These are phyloP conservation scores for Anguilla japonica DNA, from an alignment of 2,113 vertebrate genomes.

Conservation along the genomic window DNA sequence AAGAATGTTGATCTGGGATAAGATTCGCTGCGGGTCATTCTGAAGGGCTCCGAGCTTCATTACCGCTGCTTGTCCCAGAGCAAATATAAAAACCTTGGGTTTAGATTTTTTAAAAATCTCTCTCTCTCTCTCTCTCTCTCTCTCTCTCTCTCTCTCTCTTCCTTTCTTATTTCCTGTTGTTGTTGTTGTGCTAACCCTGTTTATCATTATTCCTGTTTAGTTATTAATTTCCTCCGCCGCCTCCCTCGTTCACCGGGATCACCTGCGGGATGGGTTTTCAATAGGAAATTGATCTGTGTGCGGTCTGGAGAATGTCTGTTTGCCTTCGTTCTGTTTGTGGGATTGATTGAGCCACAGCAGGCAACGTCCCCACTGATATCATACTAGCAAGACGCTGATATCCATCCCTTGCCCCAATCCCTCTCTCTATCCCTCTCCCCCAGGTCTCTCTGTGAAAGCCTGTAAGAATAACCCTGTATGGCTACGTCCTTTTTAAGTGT, in stretches of 20 bases:
- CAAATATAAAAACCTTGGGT: neutral
- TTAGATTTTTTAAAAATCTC: neutral
- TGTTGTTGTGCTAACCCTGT: neutral
- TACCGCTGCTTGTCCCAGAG: constrained; percentile 19
- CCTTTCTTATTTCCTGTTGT: neutral
- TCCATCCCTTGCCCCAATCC: neutral
- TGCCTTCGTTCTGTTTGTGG: neutral
- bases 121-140: neutral
- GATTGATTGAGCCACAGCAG: neutral
- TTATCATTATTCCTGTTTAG: constrained; percentile 4
- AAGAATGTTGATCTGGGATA: constrained; percentile 13
- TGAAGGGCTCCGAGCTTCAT: constrained; percentile 16
- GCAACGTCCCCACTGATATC: neutral
- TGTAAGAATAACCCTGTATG: neutral
- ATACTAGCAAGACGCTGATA: neutral
- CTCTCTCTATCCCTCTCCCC: neutral
- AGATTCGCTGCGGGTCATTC: constrained; percentile 12
- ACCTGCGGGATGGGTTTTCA: constrained; percentile 4
- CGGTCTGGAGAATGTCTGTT: neutral
- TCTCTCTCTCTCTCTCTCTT: neutral
- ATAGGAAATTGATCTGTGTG: neutral
- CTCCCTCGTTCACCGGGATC: neutral
- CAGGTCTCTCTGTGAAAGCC: neutral
- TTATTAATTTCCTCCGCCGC: neutral
- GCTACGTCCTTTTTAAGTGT: neutral